A percentile compares a stretch with the other conserved stretches of the same genome.
These are phyloP conservation scores for Lamprologus speciosus DNA, from an alignment of 2,113 vertebrate genomes.

Conservation along the genomic window DNA sequence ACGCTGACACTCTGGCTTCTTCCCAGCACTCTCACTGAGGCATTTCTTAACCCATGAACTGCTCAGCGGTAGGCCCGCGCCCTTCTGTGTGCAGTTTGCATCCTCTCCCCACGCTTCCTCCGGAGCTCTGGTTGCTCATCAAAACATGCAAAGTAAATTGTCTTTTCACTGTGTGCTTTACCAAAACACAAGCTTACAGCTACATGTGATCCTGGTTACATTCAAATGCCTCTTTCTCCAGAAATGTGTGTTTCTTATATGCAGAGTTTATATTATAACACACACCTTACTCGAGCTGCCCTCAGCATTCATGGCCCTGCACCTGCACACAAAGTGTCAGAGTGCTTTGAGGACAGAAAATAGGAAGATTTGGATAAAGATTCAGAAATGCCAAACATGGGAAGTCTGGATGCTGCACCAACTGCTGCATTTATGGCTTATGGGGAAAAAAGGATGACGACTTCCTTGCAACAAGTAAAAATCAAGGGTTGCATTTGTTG, in stretches of 20 bases:
- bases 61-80: not conserved
- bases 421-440: not conserved
- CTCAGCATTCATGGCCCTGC: not conserved
- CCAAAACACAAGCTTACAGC: not conserved
- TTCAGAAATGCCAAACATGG: not conserved
- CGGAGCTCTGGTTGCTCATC: not conserved
- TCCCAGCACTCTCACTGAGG: not conserved
- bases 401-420: not conserved
- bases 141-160: not conserved
- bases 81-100: not conserved
- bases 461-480: not conserved
- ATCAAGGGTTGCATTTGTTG: not conserved
- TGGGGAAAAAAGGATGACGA: rapidly evolving
- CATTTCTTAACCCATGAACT: not conserved
- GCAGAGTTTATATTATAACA: not conserved
- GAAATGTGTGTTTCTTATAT: not conserved
- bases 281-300: not conserved
- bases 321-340: not conserved
- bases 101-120: not conserved
- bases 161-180: not conserved
- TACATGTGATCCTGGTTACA: not conserved
- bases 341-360: not conserved
- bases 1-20: slow-evolving; percentile 21
- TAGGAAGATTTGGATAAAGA: not conserved
- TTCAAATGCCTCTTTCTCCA: not conserved